Base-by-base conservation (phyloP, 2,888 invertebrate genomes). In the Tenthredo mesomela region DNA sequence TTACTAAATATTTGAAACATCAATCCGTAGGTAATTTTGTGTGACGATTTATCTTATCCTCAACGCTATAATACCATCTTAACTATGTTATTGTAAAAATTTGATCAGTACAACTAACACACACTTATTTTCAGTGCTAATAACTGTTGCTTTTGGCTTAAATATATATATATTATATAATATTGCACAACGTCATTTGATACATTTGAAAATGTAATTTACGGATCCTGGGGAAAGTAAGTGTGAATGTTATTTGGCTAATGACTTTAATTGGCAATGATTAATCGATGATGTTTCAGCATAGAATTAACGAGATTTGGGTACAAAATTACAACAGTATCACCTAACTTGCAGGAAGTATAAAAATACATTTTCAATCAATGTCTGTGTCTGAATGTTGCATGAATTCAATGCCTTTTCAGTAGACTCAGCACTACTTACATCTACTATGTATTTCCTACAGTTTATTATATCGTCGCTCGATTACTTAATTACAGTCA, bases 191-290 rank as follows among this genome's bases (percentile, higher is more conserved):
- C 21, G 43, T 67, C n/a, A 67, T 47, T 70, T 67, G 70, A 67
- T 47, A 82, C 29, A 82, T 82, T 82, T 82, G 82, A 82, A 82
- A 82, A 82, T 82, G 82, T 82, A 82, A 21, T 82, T 70, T 82
- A 82, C 43, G 82, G 82, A 82, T 82, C 65, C 67, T 82, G 82
- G 82, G 82, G 67, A 82, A 82, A 82, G 82, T 82, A 82, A 82
- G 82, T 82, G 82, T n/a, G 65, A 80, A 47, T 82, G 80, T 61
- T 61, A 37, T 61, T 47, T 82, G 29, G 47, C 40, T 82, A 2
- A 47, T 50, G 18, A 61, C 25, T 54, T 29, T 67, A 67, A 82
- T 67, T 67, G 82, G 67, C 67, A 82, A 80, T 67, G 43, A 47
- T 50, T 43, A 82, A 29, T 67, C 65, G 7, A 43, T 29, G 10